phyloP scores from a whole-genome alignment of 64 coral and sea anemone genomes.

The Dendrophyllia cribrosa region DNA sequence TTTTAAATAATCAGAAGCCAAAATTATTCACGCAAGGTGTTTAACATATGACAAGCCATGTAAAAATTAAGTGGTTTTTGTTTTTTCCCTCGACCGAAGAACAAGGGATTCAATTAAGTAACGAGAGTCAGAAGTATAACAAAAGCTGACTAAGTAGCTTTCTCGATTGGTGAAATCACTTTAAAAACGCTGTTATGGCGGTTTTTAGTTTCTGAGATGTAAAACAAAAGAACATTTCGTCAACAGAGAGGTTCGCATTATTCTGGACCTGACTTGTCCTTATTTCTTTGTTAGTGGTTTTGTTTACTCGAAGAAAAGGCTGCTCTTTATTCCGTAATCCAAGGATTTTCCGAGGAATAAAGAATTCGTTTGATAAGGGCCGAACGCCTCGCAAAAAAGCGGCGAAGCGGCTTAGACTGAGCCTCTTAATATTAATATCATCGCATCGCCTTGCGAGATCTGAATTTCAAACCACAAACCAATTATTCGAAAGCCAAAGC shows the following conservation, averaged over 20 bases:
- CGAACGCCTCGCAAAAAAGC: background rate
- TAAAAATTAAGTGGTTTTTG: constrained; percentile 16
- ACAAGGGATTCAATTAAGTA: constrained; percentile 26
- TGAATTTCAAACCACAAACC: constrained; percentile 25
- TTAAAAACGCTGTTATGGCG: constrained; percentile 12
- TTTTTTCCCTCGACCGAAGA: background rate
- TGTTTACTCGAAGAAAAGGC: constrained; percentile 19
- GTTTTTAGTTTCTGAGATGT: background rate
- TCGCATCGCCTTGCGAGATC: background rate
- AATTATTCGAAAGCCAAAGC: constrained; percentile 23
- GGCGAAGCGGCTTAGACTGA: no score
- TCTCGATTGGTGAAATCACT: constrained; percentile 5
- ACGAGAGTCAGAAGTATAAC: constrained; percentile 1
- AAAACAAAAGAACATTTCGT: background rate
- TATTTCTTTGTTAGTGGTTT: constrained; percentile 9
- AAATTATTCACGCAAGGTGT: constrained; percentile 22
- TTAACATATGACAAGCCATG: constrained; percentile 22
- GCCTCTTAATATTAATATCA: background rate
- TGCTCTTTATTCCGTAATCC: constrained; percentile 14
- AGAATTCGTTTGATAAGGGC: background rate
- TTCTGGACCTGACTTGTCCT: background rate
- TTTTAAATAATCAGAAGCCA: background rate
- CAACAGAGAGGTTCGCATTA: background rate
- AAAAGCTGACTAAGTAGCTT: constrained; percentile 3
- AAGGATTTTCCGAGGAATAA: background rate